Conservation (phyloP, 2,113 vertebrate species). For the Hemibagrus wyckioides region DNA sequence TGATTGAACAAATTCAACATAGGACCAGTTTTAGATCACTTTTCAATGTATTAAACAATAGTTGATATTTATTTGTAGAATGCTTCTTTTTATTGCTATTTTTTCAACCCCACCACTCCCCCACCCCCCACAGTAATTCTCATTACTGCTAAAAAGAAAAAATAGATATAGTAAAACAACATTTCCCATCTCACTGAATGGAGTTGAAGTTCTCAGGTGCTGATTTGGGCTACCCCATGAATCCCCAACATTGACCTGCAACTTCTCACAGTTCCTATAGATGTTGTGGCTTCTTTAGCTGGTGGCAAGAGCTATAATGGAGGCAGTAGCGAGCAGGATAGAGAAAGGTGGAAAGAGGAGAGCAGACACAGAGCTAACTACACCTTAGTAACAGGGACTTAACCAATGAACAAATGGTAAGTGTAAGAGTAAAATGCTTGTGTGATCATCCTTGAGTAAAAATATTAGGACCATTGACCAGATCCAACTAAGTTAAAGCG, state of each 20-base stretch:
- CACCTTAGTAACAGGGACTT: too few relatives aligned
- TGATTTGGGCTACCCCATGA: conserved; percentile 14
- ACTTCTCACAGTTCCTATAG: background rate
- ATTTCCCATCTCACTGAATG: background rate
- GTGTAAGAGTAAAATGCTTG: too few relatives aligned
- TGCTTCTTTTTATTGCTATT: background rate
- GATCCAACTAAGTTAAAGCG: background rate
- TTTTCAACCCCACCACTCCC: too few relatives aligned
- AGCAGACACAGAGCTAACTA: too few relatives aligned
- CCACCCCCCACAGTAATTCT: too few relatives aligned
- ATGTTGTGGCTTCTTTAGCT: background rate
- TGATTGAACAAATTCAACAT: background rate
- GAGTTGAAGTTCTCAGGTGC: background rate
- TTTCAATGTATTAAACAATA: background rate
- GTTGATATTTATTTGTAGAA: background rate
- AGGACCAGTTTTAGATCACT: background rate
- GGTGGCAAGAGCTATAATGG: conserved; percentile 12
- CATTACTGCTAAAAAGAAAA: too few relatives aligned
- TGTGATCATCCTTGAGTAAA: background rate
- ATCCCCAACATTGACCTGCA: background rate
- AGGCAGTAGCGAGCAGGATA: background rate
- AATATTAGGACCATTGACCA: background rate
- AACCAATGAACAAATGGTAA: too few relatives aligned
- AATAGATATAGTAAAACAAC: too few relatives aligned
- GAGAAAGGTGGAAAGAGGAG: conserved; percentile 20